Evolutionary conservation across 2,888 invertebrate genomes (phyloP).

Genomic region (Leptopilina syphax): DNA sequence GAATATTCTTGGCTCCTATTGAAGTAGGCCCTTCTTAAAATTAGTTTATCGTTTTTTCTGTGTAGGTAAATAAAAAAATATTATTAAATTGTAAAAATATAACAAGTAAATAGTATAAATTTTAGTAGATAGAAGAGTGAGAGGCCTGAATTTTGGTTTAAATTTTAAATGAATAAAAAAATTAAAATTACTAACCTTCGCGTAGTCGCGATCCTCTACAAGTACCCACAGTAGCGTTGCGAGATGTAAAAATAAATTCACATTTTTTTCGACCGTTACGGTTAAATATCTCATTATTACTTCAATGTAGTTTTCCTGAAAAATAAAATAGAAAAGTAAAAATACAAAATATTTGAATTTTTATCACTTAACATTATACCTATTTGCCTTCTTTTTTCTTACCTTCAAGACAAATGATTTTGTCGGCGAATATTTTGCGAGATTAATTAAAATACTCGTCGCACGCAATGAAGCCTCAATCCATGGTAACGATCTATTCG

Average conservation of each 20-base stretch:
- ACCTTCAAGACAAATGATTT: not conserved
- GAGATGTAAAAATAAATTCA: not conserved
- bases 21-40: too few relatives aligned
- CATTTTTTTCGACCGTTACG: not conserved
- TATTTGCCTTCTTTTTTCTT: not conserved
- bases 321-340: not conserved
- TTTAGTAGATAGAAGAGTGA: too few relatives aligned
- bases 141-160: too few relatives aligned
- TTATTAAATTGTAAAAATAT: too few relatives aligned
- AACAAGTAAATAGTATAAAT: too few relatives aligned
- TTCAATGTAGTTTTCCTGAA: slow-evolving; percentile 4
- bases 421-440: not conserved
- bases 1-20: too few relatives aligned
- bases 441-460: slow-evolving; percentile 9
- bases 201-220: not conserved
- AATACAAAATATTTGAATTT: not conserved
- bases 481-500: not conserved
- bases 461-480: not conserved
- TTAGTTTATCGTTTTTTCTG: too few relatives aligned
- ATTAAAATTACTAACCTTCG: not conserved
- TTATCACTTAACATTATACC: too few relatives aligned
- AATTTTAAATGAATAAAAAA: too few relatives aligned
- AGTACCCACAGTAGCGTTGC: not conserved
- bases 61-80: too few relatives aligned
- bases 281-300: not conserved